Evolutionary conservation across 2,888 invertebrate genomes (phyloP), one percentile per base, ranked within the genome.

Genomic region (Cephalotes varians): DNA sequence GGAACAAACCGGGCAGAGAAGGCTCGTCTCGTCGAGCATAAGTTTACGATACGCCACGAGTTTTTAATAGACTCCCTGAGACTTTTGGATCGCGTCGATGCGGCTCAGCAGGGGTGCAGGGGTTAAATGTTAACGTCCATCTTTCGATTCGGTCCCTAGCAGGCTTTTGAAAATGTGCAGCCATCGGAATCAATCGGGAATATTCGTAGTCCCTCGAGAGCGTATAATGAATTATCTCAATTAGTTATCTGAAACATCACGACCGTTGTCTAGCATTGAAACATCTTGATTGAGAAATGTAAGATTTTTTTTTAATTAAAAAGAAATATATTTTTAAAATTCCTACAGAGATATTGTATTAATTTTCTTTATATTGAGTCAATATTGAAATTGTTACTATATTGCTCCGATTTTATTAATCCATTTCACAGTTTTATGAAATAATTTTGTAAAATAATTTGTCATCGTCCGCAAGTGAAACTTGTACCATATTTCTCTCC

Each of bases 71-170:
- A 64, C 74, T 51, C 81, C 77, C 56, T 64, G 83, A 54, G 79
- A 10, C 83, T 37, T 79, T 82, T 51, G 56, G 64, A 40, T 31
- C 44, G 47, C 51, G 40, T 18, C 79, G 65, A 58, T 73, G 58
- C 37, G 49, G 54, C 87, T 73, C 90, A 90, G 89, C 88, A 62
- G 89, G 90, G 85, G 86, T 79, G 85, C 85, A 15, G 62, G 73
- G 81, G 60, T 80, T 85, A 76, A 80, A 83, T 54, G 71, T 49
- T 83, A 84, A 86, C 81, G 84, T 84, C 56, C 51, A 62, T 69
- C 84, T 84, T 83, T 84, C 80, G 82, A 85, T 77, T 85, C 71
- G 71, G 74, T 65, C 67, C 67, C 76, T 47, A 28, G 81, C 25
- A 60, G 28, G 69, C 64, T 84, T 86, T 88, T 81, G 84, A 84